phyloP scores from a whole-genome alignment of 2,797 vertebrate species.

The Chelmon rostratus region DNA sequence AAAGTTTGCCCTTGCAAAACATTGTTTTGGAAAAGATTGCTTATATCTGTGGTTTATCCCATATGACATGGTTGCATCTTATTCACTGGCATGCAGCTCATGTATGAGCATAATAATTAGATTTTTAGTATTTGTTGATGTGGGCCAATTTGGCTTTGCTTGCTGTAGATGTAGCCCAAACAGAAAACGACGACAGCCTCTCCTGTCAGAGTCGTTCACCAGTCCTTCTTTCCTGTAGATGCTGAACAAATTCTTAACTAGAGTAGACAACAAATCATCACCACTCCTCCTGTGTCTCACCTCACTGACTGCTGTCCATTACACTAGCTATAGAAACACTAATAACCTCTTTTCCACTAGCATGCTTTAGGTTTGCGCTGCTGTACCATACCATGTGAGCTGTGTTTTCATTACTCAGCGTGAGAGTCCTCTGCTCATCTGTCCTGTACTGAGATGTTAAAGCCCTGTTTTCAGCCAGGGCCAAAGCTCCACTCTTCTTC shows the following conservation, averaged over 20 bases:
- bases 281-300: conserved; percentile 41
- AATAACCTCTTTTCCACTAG: conserved; percentile 29
- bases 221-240: conserved; percentile 11
- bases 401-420: not conserved
- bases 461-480: not conserved
- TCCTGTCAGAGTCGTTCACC: not conserved
- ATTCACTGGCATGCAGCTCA: conserved; percentile 34
- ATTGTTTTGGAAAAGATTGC: not conserved
- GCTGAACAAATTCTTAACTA: conserved; percentile 1
- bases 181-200: not conserved
- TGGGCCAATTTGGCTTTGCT: not conserved
- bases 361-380: not conserved
- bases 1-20: too few relatives aligned
- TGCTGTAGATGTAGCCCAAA: conserved; percentile 16
- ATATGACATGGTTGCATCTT: conserved; percentile 56
- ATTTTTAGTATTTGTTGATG: conserved; percentile 5
- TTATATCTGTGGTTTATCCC: conserved; percentile 42
- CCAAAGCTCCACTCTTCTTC: not conserved
- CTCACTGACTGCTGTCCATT: conserved; percentile 30
- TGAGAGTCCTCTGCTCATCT: not conserved
- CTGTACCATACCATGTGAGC: conserved; percentile 36
- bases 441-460: not conserved
- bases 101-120: conserved; percentile 7
- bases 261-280: conserved; percentile 25
- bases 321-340: conserved; percentile 67